Evolutionary conservation across 2,888 invertebrate genomes (phyloP).

Genomic region (Hoplodrina ambigua): DNA sequence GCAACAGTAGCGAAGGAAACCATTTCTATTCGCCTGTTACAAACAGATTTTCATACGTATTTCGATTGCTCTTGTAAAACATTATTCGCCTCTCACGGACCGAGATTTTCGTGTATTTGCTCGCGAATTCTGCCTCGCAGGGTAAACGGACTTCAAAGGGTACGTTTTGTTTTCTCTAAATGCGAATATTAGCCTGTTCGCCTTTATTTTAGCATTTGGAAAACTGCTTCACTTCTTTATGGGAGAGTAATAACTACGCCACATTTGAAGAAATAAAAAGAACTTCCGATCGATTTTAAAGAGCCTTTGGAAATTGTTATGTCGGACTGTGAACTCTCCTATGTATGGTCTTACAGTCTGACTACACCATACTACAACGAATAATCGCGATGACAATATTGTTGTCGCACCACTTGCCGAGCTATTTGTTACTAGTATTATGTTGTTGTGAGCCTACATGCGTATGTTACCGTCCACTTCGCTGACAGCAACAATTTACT

Average conservation of each 20-base stretch:
- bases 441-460: background rate
- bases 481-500: too few relatives aligned
- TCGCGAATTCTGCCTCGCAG: slow-evolving; percentile 28
- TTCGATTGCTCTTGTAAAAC: slow-evolving; percentile 41
- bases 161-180: slow-evolving; percentile 46
- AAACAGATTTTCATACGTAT: slow-evolving; percentile 37
- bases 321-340: too few relatives aligned
- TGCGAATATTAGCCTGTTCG: slow-evolving; percentile 41
- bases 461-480: background rate
- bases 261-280: background rate
- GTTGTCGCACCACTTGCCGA: background rate
- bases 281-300: background rate
- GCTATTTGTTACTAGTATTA: background rate
- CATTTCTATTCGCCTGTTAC: slow-evolving; percentile 20
- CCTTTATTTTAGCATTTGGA: slow-evolving; percentile 33
- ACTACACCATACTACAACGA: background rate
- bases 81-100: slow-evolving; percentile 41
- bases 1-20: slow-evolving; percentile 23
- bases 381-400: too few relatives aligned
- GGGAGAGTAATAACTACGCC: slow-evolving; percentile 3
- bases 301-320: too few relatives aligned
- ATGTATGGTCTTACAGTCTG: too few relatives aligned
- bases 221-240: slow-evolving; percentile 33
- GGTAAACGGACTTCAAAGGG: slow-evolving; percentile 53
- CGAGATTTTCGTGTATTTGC: slow-evolving; percentile 48